A percentile compares a stretch with the other conserved stretches of the same genome.
These are phyloP conservation scores for Dryococelus australis DNA, from an alignment of 2,888 invertebrate genomes.

Conservation along the genomic window DNA sequence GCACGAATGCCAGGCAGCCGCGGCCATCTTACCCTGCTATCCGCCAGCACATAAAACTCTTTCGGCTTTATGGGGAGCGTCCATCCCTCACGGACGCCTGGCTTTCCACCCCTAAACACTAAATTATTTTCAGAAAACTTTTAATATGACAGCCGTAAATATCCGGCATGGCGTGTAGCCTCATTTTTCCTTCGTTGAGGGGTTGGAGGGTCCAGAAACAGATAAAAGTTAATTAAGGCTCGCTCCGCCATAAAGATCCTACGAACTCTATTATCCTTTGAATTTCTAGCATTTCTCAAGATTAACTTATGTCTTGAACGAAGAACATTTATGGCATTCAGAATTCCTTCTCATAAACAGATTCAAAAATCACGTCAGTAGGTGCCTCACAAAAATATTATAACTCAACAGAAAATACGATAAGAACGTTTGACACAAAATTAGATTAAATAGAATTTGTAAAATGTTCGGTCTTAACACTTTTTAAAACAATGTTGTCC, in stretches of 20 bases:
- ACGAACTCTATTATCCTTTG: not conserved
- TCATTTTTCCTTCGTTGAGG: not conserved
- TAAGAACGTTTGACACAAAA: no score
- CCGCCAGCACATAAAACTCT: not conserved
- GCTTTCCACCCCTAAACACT: not conserved
- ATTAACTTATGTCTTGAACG: not conserved
- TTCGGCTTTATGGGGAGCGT: not conserved
- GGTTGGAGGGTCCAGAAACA: conserved; percentile 1
- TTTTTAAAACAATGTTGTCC: no score
- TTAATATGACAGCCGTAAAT: not conserved
- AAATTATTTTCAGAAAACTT: not conserved
- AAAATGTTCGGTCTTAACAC: no score
- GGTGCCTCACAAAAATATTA: no score
- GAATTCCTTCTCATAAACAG: no score
- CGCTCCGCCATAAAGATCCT: not conserved
- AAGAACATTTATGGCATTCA: no score
- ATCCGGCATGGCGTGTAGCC: not conserved
- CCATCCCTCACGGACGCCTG: not conserved
- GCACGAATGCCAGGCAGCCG: not conserved
- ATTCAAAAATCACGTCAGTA: no score
- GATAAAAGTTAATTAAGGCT: conserved; percentile 16
- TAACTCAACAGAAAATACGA: no score
- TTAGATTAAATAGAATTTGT: no score
- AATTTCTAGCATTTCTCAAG: not conserved
- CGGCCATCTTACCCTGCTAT: not conserved